Percentiles rank a stretch among this genome's conserved stretches.
These are phyloP conservation scores for Rotaria magnacalcarata DNA, from an alignment of 2,888 invertebrate genomes.

Conservation along the genomic window DNA sequence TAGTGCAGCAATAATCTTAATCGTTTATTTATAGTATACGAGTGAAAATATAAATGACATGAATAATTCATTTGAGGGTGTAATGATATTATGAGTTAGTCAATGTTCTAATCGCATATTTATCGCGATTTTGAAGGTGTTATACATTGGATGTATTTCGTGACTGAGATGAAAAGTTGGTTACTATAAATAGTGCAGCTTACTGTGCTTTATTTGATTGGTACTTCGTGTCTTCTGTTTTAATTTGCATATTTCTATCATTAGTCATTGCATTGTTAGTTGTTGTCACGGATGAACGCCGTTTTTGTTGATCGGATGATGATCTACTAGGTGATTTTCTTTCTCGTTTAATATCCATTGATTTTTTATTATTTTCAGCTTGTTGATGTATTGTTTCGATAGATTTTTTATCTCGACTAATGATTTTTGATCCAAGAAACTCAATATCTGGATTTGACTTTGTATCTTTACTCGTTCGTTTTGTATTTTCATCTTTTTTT, in stretches of 20 bases:
- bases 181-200: background rate
- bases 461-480: background rate
- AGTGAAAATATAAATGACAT: no score
- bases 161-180: no score
- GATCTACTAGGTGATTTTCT: background rate
- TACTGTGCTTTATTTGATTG: background rate
- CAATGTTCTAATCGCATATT: no score
- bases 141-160: no score
- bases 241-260: background rate
- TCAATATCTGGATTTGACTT: background rate
- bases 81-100: no score
- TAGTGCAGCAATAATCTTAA: no score
- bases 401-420: background rate
- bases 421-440: background rate
- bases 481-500: background rate
- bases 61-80: no score
- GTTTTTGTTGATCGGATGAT: background rate
- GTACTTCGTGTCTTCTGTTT: background rate
- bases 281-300: background rate
- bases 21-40: no score
- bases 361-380: background rate
- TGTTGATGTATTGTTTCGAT: constrained; percentile 1
- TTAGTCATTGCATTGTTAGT: background rate
- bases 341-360: background rate
- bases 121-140: no score